Base-by-base conservation (phyloP, 2,888 invertebrate genomes). In the Kuschelorhynchus macadamiae region DNA sequence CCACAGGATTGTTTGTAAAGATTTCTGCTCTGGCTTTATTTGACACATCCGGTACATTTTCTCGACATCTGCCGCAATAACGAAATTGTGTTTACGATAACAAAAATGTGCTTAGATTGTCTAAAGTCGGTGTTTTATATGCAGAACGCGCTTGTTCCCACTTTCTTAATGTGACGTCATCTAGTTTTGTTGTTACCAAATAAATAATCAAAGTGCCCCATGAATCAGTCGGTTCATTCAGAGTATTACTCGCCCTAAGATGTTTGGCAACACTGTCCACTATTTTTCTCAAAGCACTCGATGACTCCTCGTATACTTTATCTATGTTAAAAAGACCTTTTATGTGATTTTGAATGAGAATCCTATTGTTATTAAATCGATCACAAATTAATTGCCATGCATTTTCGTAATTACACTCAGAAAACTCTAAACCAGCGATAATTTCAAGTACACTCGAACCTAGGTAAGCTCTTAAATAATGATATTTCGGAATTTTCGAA, bases 321-420 rank as follows among this genome's bases (percentile, higher is more conserved):
- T 53, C 21, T 5, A 55, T 0, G 21, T 56, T 55, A 44, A 55
- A 55, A 3, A 63, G 21, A 17, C 55, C 44, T 32, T 55, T 55
- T 11, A 63, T 55, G 18, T 55, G 63, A 25, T 63, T 63, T 42
- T 55, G 55, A n/a, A 55, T 41, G 25, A 63, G 32, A 5, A 53
- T 25, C 14, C 59, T 53, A 33, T 42, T 63, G 33, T 70, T 69
- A 36, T 70, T 36, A 57, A 63, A 70, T 17, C 67, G 44, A 0
- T 63, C 46, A 16, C 20, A 25, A 12, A 71, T 39, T 21, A 70
- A 46, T 12, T 66, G 32, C 60, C 67, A 70, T 11, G 71, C 55
- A 21, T 33, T 46, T 47, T 57, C 18, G 39, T 69, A 70, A 47
- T 56, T 70, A 9, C 12, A n/a, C 1, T 7, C 39, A 30, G 62